A percentile compares a stretch with the other conserved stretches of the same genome.
Conservation (phyloP, 2,797 vertebrate genomes). For the Amazona ochrocephala region DNA sequence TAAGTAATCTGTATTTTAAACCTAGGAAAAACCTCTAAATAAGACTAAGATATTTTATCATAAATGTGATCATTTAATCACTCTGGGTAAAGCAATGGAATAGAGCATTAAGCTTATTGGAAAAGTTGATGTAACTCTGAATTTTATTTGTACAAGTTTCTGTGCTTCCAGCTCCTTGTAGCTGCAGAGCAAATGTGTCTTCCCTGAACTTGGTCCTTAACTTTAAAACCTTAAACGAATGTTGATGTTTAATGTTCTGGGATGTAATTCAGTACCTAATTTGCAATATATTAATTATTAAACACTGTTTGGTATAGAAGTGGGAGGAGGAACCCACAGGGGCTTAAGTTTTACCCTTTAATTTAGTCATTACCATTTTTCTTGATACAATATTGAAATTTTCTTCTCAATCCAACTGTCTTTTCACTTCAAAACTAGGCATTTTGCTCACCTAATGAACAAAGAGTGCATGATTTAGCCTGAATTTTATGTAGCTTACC, state of each 20-base stretch:
- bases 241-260: background rate
- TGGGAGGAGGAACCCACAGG: background rate
- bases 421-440: background rate
- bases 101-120: background rate
- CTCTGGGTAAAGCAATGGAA: background rate
- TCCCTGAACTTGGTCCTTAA: too few species aligned
- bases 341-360: background rate
- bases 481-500: background rate
- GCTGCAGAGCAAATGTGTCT: background rate
- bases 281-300: background rate
- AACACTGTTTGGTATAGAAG: background rate
- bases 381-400: background rate
- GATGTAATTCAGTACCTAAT: background rate
- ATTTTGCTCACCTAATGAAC: background rate
- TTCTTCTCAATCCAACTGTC: background rate
- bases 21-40: background rate
- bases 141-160: background rate
- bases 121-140: background rate
- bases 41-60: background rate
- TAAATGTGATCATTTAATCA: background rate
- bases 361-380: background rate
- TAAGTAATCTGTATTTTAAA: background rate
- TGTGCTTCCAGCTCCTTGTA: background rate
- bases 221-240: background rate
- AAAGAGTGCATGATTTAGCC: background rate